Percentiles rank a stretch among this genome's conserved stretches.
Conservation (phyloP, 1,140 invertebrate species). For the Venturia canescens region DNA sequence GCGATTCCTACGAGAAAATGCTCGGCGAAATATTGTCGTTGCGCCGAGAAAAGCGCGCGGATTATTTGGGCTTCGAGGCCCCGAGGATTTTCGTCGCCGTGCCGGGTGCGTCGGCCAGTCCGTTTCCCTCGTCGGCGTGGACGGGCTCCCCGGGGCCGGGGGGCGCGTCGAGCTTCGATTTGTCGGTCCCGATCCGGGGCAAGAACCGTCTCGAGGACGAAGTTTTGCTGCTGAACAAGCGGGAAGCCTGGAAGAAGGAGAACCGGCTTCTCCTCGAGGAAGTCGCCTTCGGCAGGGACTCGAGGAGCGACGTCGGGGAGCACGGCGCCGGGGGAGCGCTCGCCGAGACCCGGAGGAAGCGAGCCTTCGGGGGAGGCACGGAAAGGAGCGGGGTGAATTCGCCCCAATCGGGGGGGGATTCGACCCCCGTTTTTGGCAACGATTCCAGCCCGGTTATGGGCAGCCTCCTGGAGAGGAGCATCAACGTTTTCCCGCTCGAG, state of each 20-base stretch:
- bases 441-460: not conserved
- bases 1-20: slow-evolving; percentile 37
- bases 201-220: slow-evolving; percentile 58
- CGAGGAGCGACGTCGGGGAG: slow-evolving; percentile 49
- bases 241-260: slow-evolving; percentile 57
- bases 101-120: no score
- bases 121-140: no score
- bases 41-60: slow-evolving; percentile 52
- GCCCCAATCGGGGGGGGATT: not conserved
- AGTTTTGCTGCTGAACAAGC: slow-evolving; percentile 59
- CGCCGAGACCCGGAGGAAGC: not conserved
- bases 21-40: not conserved
- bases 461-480: not conserved
- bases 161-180: no score
- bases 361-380: not conserved
- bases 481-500: slow-evolving; percentile 34
- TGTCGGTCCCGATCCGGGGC: slow-evolving; percentile 50
- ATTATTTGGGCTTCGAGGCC: slow-evolving; percentile 56
- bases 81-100: slow-evolving; percentile 49
- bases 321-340: not conserved
- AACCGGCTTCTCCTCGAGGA: slow-evolving; percentile 61
- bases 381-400: not conserved
- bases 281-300: slow-evolving; percentile 62
- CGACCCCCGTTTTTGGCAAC: not conserved
- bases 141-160: no score